phyloP scores from a whole-genome alignment of 1,140 invertebrate genomes.

The Centruroides sculpturatus region DNA sequence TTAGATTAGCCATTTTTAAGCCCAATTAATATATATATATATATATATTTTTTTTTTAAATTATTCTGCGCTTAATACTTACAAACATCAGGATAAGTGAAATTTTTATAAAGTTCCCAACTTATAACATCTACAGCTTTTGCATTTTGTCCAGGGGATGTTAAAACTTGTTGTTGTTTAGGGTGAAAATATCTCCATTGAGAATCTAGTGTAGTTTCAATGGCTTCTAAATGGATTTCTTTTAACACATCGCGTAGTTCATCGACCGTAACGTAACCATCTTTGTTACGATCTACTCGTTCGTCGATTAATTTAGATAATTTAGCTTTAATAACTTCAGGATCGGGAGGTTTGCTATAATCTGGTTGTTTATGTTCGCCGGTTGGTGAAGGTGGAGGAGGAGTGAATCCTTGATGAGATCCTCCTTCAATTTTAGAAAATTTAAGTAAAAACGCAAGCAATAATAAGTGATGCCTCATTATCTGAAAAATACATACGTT shows the following conservation, averaged over 20 bases:
- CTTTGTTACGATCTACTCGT: slow-evolving; percentile 28
- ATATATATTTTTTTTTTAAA: no score
- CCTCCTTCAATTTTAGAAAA: no score
- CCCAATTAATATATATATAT: no score
- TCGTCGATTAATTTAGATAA: slow-evolving; percentile 6
- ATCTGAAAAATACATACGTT: no score
- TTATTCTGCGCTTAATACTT: not conserved
- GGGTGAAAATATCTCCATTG: slow-evolving; percentile 55
- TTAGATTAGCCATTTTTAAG: no score
- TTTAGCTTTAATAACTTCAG: slow-evolving; percentile 5
- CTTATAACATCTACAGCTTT: slow-evolving; percentile 55
- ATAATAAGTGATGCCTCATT: no score
- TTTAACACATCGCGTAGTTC: slow-evolving; percentile 79
- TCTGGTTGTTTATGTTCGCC: no score
- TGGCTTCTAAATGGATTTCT: slow-evolving; percentile 52
- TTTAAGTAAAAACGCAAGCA: no score
- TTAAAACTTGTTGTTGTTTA: slow-evolving; percentile 17
- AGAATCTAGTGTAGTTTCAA: slow-evolving; percentile 67
- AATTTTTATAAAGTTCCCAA: slow-evolving; percentile 75
- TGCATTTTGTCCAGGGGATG: slow-evolving; percentile 57
- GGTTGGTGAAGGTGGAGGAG: no score
- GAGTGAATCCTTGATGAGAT: no score
- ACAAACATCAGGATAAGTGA: slow-evolving; percentile 53
- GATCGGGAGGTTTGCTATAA: no score
- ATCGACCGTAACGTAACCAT: slow-evolving; percentile 66